Conservation (phyloP, 2,888 invertebrate species). For the Zonitis immaculata region DNA sequence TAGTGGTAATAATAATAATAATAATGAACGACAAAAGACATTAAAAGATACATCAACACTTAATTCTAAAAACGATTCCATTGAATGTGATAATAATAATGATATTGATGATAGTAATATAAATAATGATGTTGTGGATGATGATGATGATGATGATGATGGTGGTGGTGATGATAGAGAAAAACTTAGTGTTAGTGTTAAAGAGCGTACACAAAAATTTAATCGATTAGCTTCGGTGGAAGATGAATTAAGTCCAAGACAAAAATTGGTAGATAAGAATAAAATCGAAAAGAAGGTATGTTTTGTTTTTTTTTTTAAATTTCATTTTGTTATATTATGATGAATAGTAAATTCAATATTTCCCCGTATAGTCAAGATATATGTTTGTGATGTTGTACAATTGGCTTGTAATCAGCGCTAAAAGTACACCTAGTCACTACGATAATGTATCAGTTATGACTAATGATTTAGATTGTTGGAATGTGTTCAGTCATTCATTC, state of each 20-base stretch:
- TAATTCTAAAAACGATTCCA: constrained; percentile 6
- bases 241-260: constrained; percentile 54
- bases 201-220: constrained; percentile 88
- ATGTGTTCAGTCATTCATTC: constrained; percentile 59
- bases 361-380: constrained; percentile 24
- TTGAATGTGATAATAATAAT: not conserved
- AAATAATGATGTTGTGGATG: constrained; percentile 19
- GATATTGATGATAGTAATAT: not conserved
- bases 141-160: constrained; percentile 9
- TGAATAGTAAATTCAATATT: not conserved
- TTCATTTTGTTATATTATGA: not conserved
- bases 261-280: constrained; percentile 49
- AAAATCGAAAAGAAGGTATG: constrained; percentile 62
- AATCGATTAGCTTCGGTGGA: constrained; percentile 86
- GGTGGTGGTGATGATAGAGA: constrained; percentile 25
- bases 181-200: constrained; percentile 65
- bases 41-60: constrained; percentile 25
- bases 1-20: too few species aligned
- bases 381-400: constrained; percentile 24
- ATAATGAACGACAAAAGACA: constrained; percentile 46
- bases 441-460: constrained; percentile 49
- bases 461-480: constrained; percentile 48
- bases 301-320: constrained; percentile 1
- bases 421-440: constrained; percentile 46
- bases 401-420: constrained; percentile 43